These are phyloP conservation scores for Pavo muticus DNA, from an alignment of 2,113 vertebrate species.

Conservation along the genomic window DNA sequence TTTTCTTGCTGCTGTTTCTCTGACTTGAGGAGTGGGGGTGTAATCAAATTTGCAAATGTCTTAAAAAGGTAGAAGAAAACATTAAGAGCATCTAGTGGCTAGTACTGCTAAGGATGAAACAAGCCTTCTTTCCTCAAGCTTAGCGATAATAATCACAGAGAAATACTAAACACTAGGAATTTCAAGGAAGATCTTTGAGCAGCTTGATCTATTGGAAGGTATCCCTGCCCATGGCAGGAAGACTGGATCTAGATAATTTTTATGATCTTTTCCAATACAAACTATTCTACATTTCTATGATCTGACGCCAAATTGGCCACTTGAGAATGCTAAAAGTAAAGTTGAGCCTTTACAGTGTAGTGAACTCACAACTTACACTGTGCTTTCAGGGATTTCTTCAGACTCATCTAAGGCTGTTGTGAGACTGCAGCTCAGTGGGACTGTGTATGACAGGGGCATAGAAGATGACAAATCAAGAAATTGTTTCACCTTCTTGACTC, in stretches of 20 bases:
- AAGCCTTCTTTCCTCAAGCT: neutral
- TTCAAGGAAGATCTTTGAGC: neutral
- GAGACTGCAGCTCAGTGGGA: neutral
- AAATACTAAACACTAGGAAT: neutral
- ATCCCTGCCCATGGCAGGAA: neutral
- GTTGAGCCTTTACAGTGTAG: neutral
- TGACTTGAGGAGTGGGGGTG: too few species aligned
- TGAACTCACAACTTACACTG: neutral
- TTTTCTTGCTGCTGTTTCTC: neutral
- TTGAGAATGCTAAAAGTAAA: neutral
- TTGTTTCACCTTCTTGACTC: neutral
- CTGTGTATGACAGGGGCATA: neutral
- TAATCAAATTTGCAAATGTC: neutral
- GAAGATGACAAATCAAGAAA: neutral
- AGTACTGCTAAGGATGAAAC: neutral
- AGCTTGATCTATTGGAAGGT: neutral
- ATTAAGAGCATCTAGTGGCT: neutral
- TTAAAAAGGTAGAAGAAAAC: neutral
- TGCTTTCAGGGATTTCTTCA: neutral
- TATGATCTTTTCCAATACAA: neutral
- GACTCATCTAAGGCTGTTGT: neutral
- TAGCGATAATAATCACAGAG: neutral
- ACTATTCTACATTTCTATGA: neutral
- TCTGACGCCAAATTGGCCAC: neutral
- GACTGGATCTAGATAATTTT: neutral